A percentile compares a stretch with the other conserved stretches of the same genome.
phyloP scores from a whole-genome alignment of 2,888 invertebrate species.

The Penaeus monodon region DNA sequence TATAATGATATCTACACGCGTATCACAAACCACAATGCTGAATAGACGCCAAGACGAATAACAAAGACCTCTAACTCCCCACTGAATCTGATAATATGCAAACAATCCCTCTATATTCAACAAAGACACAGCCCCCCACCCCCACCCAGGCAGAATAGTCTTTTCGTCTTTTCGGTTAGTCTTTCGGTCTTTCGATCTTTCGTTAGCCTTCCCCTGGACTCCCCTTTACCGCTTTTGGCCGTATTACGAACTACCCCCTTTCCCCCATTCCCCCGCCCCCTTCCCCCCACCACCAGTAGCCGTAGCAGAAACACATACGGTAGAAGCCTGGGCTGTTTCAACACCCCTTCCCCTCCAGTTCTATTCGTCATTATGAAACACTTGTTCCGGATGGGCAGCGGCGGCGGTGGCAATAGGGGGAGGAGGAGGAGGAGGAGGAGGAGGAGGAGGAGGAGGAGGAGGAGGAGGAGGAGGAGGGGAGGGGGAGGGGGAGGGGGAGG shows the following conservation, averaged over 20 bases:
- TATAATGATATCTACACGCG: background rate
- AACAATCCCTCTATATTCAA: too few relatives aligned
- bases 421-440: background rate
- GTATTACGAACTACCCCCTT: background rate
- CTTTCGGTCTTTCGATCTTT: too few relatives aligned
- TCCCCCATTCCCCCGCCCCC: background rate
- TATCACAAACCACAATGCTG: background rate
- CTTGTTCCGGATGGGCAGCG: background rate
- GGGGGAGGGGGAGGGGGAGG: background rate
- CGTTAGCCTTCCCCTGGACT: background rate
- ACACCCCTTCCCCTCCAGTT: background rate
- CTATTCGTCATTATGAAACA: background rate
- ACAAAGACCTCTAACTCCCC: too few relatives aligned
- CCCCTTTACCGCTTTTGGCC: background rate
- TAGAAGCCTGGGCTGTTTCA: background rate
- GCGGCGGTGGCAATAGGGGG: background rate
- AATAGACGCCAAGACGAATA: background rate
- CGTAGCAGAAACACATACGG: background rate
- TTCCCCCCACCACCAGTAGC: background rate
- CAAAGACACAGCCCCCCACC: background rate
- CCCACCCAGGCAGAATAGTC: too few relatives aligned
- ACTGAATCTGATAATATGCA: too few relatives aligned
- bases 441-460: background rate
- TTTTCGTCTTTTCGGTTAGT: too few relatives aligned
- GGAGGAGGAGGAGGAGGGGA: background rate